These are phyloP conservation scores for Itoplectis maculator DNA, from an alignment of 2,888 invertebrate genomes.

Conservation along the genomic window DNA sequence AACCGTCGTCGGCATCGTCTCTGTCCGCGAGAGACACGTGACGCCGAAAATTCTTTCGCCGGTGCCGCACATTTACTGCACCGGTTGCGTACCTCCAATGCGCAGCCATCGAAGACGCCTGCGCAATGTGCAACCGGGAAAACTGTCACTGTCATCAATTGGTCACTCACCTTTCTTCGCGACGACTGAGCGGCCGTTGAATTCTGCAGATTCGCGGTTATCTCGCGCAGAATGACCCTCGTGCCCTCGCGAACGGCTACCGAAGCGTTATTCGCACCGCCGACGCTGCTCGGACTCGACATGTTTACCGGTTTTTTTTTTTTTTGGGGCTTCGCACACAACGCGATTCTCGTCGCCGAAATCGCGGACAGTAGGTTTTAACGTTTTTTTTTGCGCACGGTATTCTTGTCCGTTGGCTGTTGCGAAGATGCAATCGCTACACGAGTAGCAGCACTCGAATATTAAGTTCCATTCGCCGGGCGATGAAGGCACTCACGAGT, in stretches of 20 bases:
- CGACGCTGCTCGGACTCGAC: conserved; percentile 75
- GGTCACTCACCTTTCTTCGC: conserved; percentile 74
- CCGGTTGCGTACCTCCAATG: too few species aligned
- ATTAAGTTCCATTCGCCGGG: conserved; percentile 26
- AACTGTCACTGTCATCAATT: conserved; percentile 10
- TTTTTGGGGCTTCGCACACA: too few species aligned
- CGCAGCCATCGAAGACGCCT: too few species aligned
- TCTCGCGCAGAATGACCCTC: conserved; percentile 78
- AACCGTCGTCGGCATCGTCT: background rate
- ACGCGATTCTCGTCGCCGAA: too few species aligned
- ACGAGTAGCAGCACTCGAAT: conserved; percentile 2
- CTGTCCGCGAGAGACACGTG: conserved; percentile 37
- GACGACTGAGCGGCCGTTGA: conserved; percentile 73
- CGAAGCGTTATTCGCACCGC: conserved; percentile 58
- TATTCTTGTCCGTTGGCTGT: background rate
- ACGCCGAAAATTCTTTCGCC: conserved; percentile 42
- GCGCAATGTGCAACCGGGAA: background rate
- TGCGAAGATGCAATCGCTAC: background rate
- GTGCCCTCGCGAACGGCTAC: conserved; percentile 76
- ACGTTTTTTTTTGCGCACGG: too few species aligned
- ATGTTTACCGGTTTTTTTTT: conserved; percentile 63
- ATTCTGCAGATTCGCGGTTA: conserved; percentile 80
- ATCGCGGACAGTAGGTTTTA: too few species aligned
- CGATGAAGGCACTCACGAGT: conserved; percentile 20
- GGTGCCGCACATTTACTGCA: too few species aligned